These are phyloP conservation scores for Protobothrops mucrosquamatus DNA, from an alignment of 2,113 vertebrate genomes.

Conservation along the genomic window DNA sequence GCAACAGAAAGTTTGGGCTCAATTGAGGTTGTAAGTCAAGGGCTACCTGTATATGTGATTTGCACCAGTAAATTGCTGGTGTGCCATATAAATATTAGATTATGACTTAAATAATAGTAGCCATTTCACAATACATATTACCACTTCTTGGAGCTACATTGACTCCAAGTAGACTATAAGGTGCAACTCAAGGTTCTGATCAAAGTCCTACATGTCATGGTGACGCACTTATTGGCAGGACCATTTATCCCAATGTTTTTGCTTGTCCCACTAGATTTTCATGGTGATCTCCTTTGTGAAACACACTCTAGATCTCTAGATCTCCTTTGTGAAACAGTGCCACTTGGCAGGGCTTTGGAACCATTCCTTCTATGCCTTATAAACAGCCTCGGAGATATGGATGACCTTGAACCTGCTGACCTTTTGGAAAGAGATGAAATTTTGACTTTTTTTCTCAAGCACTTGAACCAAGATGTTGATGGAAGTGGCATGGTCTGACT, in stretches of 20 bases:
- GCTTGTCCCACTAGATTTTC: background rate
- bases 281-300: background rate
- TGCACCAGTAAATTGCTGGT: too few species aligned
- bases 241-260: background rate
- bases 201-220: background rate
- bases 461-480: background rate
- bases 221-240: background rate
- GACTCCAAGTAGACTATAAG: background rate
- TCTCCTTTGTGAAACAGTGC: background rate
- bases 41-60: too few species aligned
- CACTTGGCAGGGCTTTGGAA: background rate
- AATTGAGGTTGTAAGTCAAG: too few species aligned
- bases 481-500: background rate
- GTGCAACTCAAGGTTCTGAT: background rate
- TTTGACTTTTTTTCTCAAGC: background rate
- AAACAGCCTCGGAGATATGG: background rate
- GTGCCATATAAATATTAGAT: too few species aligned
- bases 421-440: background rate
- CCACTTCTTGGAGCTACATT: background rate
- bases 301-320: too few species aligned
- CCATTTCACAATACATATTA: background rate
- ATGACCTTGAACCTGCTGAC: background rate
- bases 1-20: too few species aligned
- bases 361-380: background rate
- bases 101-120: background rate